Conservation (phyloP, 2,888 invertebrate species). For the Plagiodera versicolora region DNA sequence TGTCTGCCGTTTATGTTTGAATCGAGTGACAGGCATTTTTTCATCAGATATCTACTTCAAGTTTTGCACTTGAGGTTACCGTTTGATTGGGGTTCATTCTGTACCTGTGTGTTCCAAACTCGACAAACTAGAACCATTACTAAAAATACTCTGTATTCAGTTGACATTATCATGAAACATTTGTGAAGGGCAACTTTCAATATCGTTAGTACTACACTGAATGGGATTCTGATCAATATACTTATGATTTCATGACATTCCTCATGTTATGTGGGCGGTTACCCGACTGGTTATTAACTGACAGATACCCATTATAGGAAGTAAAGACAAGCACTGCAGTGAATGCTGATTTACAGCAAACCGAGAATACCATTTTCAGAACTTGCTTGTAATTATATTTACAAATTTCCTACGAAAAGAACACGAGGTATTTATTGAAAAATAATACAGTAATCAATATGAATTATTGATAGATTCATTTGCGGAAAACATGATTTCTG, state of each 20-base stretch:
- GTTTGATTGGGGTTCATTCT: too few species aligned
- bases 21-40: too few species aligned
- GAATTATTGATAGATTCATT: constrained; percentile 19
- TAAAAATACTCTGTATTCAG: too few species aligned
- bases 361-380: constrained; percentile 30
- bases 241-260: constrained; percentile 15
- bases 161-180: too few species aligned
- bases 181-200: too few species aligned
- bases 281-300: constrained; percentile 25
- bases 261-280: constrained; percentile 28
- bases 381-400: constrained; percentile 28
- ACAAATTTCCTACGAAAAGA: constrained; percentile 24
- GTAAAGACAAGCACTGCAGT: constrained; percentile 26
- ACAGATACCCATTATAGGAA: constrained; percentile 29
- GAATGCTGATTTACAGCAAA: constrained; percentile 32
- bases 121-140: too few species aligned
- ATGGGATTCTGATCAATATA: constrained; percentile 1
- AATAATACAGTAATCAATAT: too few species aligned
- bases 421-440: constrained; percentile 12
- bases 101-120: too few species aligned
- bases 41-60: too few species aligned
- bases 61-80: too few species aligned
- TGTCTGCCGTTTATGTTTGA: too few species aligned
- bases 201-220: neutral
- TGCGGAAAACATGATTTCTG: neutral